These are phyloP conservation scores for Brachirus orientalis DNA, from an alignment of 2,113 vertebrate species.

Conservation along the genomic window DNA sequence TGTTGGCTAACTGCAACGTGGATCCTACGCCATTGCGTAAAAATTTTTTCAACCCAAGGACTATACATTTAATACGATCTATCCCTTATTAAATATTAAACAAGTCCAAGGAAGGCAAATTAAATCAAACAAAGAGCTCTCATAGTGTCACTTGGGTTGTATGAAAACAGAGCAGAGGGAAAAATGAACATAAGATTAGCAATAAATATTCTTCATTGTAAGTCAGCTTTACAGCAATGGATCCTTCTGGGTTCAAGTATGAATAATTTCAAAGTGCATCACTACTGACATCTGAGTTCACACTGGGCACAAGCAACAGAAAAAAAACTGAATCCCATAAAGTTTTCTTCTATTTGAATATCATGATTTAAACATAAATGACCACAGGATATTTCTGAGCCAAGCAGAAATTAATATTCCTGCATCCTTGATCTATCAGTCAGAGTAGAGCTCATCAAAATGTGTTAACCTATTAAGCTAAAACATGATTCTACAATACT, in stretches of 20 bases:
- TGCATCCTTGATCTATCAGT: conserved; percentile 24
- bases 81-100: conserved; percentile 32
- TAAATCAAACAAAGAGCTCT: conserved; percentile 21
- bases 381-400: conserved; percentile 25
- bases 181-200: not conserved
- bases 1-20: not conserved
- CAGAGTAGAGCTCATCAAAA: conserved; percentile 55
- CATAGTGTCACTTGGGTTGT: conserved; percentile 24
- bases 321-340: conserved; percentile 25
- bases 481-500: conserved; percentile 57
- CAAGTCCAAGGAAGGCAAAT: conserved; percentile 28
- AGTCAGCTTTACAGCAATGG: conserved; percentile 19
- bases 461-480: conserved; percentile 61
- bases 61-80: too few relatives aligned
- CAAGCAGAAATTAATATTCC: conserved; percentile 59
- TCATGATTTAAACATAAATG: conserved; percentile 68
- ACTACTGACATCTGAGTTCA: conserved; percentile 29
- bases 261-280: conserved; percentile 33
- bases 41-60: too few relatives aligned
- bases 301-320: conserved; percentile 2
- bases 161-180: conserved; percentile 1
- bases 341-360: not conserved
- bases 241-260: not conserved
- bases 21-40: not conserved
- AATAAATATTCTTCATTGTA: conserved; percentile 13